These are phyloP conservation scores for Nycteola revayana DNA, from an alignment of 2,888 invertebrate species.

Conservation along the genomic window DNA sequence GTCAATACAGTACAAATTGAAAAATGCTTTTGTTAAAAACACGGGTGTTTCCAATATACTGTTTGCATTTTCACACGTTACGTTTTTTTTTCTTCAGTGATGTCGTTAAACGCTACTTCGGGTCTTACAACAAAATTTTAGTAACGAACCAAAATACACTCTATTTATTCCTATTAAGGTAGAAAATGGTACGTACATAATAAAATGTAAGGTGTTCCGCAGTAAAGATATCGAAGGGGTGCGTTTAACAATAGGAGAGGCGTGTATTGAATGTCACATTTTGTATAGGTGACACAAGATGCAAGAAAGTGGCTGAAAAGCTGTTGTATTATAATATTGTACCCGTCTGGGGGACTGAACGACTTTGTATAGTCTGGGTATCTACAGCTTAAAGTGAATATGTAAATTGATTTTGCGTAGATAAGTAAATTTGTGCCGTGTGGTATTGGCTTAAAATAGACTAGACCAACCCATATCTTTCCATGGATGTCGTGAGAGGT, in stretches of 20 bases:
- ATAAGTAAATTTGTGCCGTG: too few species aligned
- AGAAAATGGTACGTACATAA: constrained; percentile 1
- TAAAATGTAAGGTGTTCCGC: constrained; percentile 20
- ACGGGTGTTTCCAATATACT: constrained; percentile 24
- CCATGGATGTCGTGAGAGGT: too few species aligned
- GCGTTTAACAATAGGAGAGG: constrained; percentile 39
- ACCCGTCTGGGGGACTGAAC: constrained; percentile 20
- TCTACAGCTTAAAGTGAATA: constrained; percentile 7
- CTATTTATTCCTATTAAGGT: background rate
- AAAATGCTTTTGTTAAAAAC: too few species aligned
- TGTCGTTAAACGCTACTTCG: constrained; percentile 23
- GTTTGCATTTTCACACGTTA: constrained; percentile 35
- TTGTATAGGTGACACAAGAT: constrained; percentile 41
- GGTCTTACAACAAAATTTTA: constrained; percentile 11
- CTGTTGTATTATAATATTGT: constrained; percentile 26
- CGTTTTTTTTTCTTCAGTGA: constrained; percentile 26
- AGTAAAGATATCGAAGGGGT: constrained; percentile 34
- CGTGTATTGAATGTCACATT: constrained; percentile 43
- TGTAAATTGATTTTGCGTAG: constrained; percentile 14
- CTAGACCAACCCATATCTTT: too few species aligned
- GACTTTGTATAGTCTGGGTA: constrained; percentile 13
- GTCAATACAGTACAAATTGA: too few species aligned
- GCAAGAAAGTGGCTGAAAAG: constrained; percentile 39
- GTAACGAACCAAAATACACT: background rate
- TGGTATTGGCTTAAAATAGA: too few species aligned